phyloP scores from a whole-genome alignment of 2,888 invertebrate genomes.

The Lasioglossum marginatum region DNA sequence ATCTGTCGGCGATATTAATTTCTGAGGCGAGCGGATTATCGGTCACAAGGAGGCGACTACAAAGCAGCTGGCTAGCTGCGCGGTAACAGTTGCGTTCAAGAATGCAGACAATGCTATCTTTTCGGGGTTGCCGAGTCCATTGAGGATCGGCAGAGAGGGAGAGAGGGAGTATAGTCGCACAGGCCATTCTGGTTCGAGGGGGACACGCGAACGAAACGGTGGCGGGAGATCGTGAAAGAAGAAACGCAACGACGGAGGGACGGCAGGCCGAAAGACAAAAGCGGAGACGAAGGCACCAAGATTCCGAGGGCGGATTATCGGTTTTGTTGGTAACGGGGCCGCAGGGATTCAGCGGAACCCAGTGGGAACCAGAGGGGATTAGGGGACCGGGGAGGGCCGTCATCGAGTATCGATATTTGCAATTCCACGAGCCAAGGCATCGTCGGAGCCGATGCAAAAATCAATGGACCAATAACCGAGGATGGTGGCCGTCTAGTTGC shows the following conservation, averaged over 20 bases:
- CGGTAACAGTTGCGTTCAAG: constrained; percentile 9
- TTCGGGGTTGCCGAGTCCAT: not conserved
- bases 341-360: constrained; percentile 48
- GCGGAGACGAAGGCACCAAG: constrained; percentile 51
- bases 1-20: not conserved
- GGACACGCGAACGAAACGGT: not conserved
- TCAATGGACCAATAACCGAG: constrained; percentile 77
- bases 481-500: constrained; percentile 58
- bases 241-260: not conserved
- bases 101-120: constrained; percentile 33
- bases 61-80: not conserved
- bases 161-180: not conserved
- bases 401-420: constrained; percentile 75
- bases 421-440: constrained; percentile 67
- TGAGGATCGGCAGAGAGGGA: not conserved
- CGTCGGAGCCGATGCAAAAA: constrained; percentile 72
- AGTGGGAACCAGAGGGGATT: constrained; percentile 24
- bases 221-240: constrained; percentile 8
- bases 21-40: not conserved
- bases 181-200: not conserved
- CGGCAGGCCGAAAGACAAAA: constrained; percentile 1
- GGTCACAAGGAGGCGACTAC: not conserved
- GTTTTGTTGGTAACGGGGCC: constrained; percentile 58
- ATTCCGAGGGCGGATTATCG: constrained; percentile 68
- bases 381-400: constrained; percentile 57